Evolutionary conservation across 2,888 invertebrate species (phyloP).

Genomic region (Pollenia griseotomentosa): DNA sequence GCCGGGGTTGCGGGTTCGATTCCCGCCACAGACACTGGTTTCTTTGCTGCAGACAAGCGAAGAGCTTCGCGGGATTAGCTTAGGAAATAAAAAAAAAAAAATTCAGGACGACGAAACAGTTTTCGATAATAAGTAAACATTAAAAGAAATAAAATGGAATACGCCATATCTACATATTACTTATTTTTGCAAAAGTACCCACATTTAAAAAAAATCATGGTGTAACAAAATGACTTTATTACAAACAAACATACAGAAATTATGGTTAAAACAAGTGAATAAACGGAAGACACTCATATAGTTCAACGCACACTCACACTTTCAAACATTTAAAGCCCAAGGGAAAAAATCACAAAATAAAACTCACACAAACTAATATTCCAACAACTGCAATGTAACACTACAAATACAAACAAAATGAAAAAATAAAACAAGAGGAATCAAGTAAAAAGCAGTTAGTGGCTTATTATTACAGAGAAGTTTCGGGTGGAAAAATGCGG

Average conservation of each 20-base stretch:
- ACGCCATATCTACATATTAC: constrained; percentile 37
- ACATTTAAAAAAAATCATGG: constrained; percentile 72
- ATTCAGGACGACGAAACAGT: background rate
- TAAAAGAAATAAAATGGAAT: constrained; percentile 31
- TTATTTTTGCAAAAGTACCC: constrained; percentile 53
- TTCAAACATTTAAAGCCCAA: constrained; percentile 9
- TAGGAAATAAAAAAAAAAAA: too few relatives aligned
- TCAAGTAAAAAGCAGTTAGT: constrained; percentile 68
- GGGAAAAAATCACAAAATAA: background rate
- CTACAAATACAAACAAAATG: background rate
- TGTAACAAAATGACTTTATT: constrained; percentile 75
- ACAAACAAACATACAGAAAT: constrained; percentile 64
- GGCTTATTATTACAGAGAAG: constrained; percentile 71
- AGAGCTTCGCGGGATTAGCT: too few relatives aligned
- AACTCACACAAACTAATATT: constrained; percentile 14
- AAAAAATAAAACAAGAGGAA: constrained; percentile 20
- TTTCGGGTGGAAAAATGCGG: constrained; percentile 67
- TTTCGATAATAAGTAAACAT: background rate
- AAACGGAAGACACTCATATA: constrained; percentile 65
- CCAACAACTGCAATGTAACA: constrained; percentile 24
- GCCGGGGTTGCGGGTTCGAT: too few relatives aligned
- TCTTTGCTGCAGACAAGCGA: too few relatives aligned
- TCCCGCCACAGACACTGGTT: too few relatives aligned
- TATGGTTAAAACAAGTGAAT: constrained; percentile 69
- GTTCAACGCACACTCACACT: constrained; percentile 13